Evolutionary conservation across 2,113 vertebrate species (phyloP).

Genomic region (Catagonus wagneri): DNA sequence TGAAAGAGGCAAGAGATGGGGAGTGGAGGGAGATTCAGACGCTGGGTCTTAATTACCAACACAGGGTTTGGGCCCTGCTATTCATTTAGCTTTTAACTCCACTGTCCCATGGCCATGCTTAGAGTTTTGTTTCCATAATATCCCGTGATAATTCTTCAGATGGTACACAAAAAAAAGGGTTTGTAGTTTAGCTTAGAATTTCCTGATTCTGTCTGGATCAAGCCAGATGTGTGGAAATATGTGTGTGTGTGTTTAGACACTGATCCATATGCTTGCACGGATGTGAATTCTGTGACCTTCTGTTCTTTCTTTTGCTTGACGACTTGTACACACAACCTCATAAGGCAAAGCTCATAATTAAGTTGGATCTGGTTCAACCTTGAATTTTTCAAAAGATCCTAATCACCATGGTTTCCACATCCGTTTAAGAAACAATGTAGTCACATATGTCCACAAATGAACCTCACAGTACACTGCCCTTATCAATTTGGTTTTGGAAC

Average conservation of each 20-base stretch:
- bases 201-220: conserved; percentile 55
- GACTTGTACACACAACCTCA: conserved; percentile 74
- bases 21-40: not conserved
- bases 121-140: not conserved
- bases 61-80: not conserved
- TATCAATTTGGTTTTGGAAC: conserved; percentile 72
- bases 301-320: conserved; percentile 77
- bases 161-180: conserved; percentile 17
- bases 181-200: conserved; percentile 56
- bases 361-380: conserved; percentile 80
- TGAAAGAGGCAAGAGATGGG: not conserved
- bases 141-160: conserved; percentile 3
- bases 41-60: not conserved
- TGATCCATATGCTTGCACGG: conserved; percentile 21
- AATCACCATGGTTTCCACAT: conserved; percentile 67
- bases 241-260: conserved; percentile 62
- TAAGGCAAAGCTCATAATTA: conserved; percentile 79
- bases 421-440: conserved; percentile 78
- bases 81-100: not conserved
- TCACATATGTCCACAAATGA: conserved; percentile 75
- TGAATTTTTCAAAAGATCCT: conserved; percentile 79
- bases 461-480: conserved; percentile 43
- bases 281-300: conserved; percentile 77
- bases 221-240: conserved; percentile 70
- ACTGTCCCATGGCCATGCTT: not conserved